Evolutionary conservation across 2,113 vertebrate species (phyloP).

Genomic region (Echinops telfairi): DNA sequence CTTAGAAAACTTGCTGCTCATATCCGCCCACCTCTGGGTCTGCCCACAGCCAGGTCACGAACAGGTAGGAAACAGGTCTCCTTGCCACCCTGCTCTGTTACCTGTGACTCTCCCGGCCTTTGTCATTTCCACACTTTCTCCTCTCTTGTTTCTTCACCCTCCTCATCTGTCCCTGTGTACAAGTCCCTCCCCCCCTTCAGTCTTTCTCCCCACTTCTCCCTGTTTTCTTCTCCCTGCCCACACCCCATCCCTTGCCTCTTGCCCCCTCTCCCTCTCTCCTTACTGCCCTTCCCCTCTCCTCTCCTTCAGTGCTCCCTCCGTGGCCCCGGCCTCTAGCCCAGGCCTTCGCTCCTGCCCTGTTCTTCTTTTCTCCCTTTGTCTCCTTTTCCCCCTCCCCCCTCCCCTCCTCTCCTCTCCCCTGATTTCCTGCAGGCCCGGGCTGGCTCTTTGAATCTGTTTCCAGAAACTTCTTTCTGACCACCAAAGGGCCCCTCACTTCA

Average conservation of each 20-base stretch:
- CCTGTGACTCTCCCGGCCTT: not conserved
- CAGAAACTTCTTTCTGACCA: not conserved
- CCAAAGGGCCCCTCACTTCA: no score
- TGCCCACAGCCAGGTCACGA: rapidly evolving
- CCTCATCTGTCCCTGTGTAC: not conserved
- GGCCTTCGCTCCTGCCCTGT: no score
- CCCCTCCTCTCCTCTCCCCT: not conserved
- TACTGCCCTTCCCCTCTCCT: no score
- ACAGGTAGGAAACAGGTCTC: not conserved
- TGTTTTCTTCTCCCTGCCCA: no score
- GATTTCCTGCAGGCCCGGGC: not conserved
- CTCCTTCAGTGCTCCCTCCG: no score
- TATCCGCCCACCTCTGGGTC: rapidly evolving
- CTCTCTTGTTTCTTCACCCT: not conserved
- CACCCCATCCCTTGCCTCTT: no score
- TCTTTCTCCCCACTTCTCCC: not conserved
- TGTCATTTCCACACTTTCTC: not conserved
- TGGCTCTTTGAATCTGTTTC: not conserved
- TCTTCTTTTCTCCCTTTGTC: no score
- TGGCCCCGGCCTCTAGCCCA: no score
- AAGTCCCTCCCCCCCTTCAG: no score
- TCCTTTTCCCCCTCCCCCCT: no score
- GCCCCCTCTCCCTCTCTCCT: no score
- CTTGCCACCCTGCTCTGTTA: not conserved
- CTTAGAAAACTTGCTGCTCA: not conserved